Base-by-base conservation (phyloP, 2,797 vertebrate species). In the Phrynocephalus forsythii region DNA sequence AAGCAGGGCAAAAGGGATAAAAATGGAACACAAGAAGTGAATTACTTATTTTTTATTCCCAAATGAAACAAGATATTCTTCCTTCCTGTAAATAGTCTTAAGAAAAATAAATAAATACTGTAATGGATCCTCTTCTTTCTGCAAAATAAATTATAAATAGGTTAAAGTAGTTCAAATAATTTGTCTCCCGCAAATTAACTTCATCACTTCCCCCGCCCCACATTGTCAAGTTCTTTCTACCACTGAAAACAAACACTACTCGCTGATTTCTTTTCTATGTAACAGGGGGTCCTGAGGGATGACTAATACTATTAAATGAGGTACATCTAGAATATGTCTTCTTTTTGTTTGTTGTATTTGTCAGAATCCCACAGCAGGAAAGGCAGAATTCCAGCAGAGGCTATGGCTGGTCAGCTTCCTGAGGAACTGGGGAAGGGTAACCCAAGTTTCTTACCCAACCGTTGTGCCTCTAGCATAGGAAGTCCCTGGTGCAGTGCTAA, bases 61-160 rank as follows among this genome's bases (percentile, higher is more conserved):
- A 88, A 89, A 77, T 91, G 83, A 91, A 94, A 79, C 90, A 38
- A 93, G 89, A 91, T 92, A 91, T 93, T 94, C 71, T 90, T 73
- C 82, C 26, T 83, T 91, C 91, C 33, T 77, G 88, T 38, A 60
- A 89, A 86, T 50, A 89, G 22, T 56, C 90, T 91, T 93, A 52
- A 83, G 92, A 84, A 83, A 66, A 68, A 85, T 88, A 90, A 67
- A 82, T 76, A 48, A 48, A 76, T 75, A 79, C 87, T 6, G 52
- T 82, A 81, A 86, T 56, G 81, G 86, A 90, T 94, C 93, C 80
- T 94, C 94, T 95, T 95, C 94, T 93, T 88, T 90, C 94, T 95
- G 93, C 68, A 89, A 94, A 92, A 88, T 76, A 83, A 87, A 78
- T 83, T 60, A 89, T 76, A 89, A 92, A 91, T 48, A 86, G 28